A percentile compares a stretch with the other conserved stretches of the same genome.
Conservation (phyloP, 2,113 vertebrate species). For the Hyla sarda region DNA sequence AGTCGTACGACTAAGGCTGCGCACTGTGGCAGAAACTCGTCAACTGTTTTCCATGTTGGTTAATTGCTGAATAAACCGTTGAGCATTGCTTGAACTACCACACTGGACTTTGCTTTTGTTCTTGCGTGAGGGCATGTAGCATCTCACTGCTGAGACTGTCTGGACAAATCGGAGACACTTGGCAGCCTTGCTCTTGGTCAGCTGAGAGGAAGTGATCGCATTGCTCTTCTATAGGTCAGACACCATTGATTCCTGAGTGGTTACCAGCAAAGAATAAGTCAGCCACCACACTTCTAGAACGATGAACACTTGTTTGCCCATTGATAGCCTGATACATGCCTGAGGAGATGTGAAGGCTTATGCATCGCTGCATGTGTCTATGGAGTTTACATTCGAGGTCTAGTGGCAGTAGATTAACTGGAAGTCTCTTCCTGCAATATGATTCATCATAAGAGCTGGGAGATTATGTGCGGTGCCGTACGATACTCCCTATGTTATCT, state of each 20-base stretch:
- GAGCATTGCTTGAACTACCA: too few relatives aligned
- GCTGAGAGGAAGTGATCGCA: background rate
- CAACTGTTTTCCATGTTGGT: too few relatives aligned
- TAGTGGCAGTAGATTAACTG: conserved; percentile 32
- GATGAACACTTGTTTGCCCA: background rate
- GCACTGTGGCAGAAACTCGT: too few relatives aligned
- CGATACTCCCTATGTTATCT: conserved; percentile 15
- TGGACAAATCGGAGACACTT: background rate
- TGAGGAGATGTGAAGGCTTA: background rate
- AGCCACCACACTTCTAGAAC: conserved; percentile 2
- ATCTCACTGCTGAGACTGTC: too few relatives aligned
- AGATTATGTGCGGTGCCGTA: conserved; percentile 22
- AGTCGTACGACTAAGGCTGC: too few relatives aligned
- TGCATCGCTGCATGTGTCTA: background rate
- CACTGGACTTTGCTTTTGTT: too few relatives aligned
- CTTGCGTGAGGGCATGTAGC: too few relatives aligned
- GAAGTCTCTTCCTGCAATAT: conserved; percentile 9
- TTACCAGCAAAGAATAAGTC: background rate
- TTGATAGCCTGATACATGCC: conserved; percentile 2
- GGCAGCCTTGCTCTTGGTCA: background rate
- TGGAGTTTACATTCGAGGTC: conserved; percentile 8
- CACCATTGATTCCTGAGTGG: background rate
- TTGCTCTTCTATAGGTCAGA: background rate
- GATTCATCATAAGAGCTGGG: conserved; percentile 16
- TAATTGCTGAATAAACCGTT: too few relatives aligned